These are phyloP conservation scores for Oreortyx pictus DNA, from an alignment of 2,797 vertebrate genomes.

Conservation along the genomic window DNA sequence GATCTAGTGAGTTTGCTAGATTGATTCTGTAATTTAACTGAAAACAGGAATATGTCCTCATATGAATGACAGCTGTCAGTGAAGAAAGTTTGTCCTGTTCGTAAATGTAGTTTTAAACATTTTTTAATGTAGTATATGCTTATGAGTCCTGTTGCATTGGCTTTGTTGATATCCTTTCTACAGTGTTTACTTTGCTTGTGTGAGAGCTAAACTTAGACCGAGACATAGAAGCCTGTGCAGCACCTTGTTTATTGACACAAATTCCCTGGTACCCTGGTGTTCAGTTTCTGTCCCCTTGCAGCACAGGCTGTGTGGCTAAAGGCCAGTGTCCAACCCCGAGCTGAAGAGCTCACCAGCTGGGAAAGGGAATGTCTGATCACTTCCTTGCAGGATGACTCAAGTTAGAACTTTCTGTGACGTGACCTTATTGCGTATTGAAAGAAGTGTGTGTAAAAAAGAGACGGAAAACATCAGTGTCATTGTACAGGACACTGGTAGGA, in stretches of 20 bases:
- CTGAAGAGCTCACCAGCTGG: background rate
- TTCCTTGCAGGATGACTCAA: background rate
- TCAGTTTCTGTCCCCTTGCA: background rate
- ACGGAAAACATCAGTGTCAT: background rate
- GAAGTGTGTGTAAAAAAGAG: background rate
- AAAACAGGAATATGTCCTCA: background rate
- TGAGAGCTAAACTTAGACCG: constrained; percentile 47
- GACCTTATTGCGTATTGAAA: background rate
- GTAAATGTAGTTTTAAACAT: background rate
- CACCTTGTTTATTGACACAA: constrained; percentile 53
- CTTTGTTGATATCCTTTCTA: background rate
- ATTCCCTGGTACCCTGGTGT: constrained; percentile 20
- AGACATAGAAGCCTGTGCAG: constrained; percentile 42
- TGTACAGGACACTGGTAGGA: background rate
- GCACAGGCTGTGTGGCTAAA: background rate
- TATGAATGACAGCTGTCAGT: background rate
- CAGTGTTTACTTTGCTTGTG: constrained; percentile 45
- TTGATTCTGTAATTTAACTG: background rate
- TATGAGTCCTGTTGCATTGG: background rate
- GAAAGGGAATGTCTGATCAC: background rate
- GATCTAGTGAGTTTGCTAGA: background rate
- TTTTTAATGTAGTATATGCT: background rate
- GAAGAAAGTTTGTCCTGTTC: background rate
- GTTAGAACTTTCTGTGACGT: background rate
- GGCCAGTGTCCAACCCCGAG: background rate